Base-by-base conservation (phyloP, 1,140 invertebrate species). In the Bacillus rossius region DNA sequence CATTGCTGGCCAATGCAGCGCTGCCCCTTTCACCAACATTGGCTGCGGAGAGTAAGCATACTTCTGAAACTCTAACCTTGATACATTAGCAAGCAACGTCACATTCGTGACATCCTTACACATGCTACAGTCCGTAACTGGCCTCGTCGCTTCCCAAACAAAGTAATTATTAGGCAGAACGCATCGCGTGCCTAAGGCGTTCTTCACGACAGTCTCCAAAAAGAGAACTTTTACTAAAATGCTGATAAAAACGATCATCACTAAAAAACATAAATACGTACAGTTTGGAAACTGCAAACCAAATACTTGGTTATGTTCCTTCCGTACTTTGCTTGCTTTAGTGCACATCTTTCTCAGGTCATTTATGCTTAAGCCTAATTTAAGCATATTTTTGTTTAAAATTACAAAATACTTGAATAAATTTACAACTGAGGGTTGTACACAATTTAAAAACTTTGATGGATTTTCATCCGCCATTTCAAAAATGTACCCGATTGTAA, bases 91-190 rank as follows among this genome's bases (percentile, higher is more conserved):
- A 55, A 86, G 69, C 45, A 89, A 75, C 55, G 87, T 78, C 61
- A 79, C 81, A 25, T 72, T 70, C 55, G 83, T 72, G 14, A 87
- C 76, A 53, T 76, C 71, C 52, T 65, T 71, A 73, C 89, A 92
- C 70, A 88, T 89, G 59, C 77, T 74, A 69, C 92, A 95, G 69
- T 91, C 81, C 5, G 88, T 86, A n/a, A 88, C 77, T 13, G 91
- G 91, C 57, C 91, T 76, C 10, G 87, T 88, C 40, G 88, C 86
- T 75, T 94, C 91, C 86, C 88, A 91, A 26, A 92, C 76, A 42
- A 94, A 76, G 67, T 88, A 89, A 75, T 92, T 92, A 72, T 89
- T 91, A 59, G 85, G 84, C 64, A 94, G 64, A 49, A 92, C 70
- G 73, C 91, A 93, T 65, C 85, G 79, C 55, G 81, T 78, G 48